These are phyloP conservation scores for Onthophagus sagittarius DNA, from an alignment of 2,888 invertebrate species.

Conservation along the genomic window DNA sequence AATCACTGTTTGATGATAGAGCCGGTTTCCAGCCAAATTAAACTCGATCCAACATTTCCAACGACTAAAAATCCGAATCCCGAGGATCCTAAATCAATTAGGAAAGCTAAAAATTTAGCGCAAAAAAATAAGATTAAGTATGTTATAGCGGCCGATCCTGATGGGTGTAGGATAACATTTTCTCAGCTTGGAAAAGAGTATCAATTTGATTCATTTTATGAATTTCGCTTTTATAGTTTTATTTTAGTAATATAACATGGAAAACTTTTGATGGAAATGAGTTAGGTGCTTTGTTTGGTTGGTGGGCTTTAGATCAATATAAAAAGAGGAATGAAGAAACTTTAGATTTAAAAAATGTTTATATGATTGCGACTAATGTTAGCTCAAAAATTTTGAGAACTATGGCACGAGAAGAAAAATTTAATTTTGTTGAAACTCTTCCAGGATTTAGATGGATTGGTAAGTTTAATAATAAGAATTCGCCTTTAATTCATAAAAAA, in stretches of 20 bases:
- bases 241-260: conserved; percentile 64
- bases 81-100: neutral
- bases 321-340: conserved; percentile 44
- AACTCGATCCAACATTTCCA: neutral
- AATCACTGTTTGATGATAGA: neutral
- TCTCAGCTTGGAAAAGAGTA: neutral
- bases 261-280: conserved; percentile 94
- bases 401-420: conserved; percentile 76
- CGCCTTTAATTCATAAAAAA: too few relatives aligned
- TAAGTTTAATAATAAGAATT: too few relatives aligned
- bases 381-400: conserved; percentile 90
- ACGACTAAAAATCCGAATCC: neutral
- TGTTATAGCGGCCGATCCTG: neutral
- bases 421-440: conserved; percentile 78
- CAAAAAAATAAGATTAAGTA: neutral
- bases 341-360: conserved; percentile 56
- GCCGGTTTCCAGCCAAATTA: neutral
- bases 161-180: neutral
- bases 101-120: neutral
- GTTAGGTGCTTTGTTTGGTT: conserved; percentile 87
- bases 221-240: neutral
- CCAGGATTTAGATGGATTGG: conserved; percentile 99
- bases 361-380: conserved; percentile 90
- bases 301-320: conserved; percentile 79
- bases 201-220: neutral